Base-by-base conservation (phyloP, 2,888 invertebrate genomes). In the Lithophane socia region DNA sequence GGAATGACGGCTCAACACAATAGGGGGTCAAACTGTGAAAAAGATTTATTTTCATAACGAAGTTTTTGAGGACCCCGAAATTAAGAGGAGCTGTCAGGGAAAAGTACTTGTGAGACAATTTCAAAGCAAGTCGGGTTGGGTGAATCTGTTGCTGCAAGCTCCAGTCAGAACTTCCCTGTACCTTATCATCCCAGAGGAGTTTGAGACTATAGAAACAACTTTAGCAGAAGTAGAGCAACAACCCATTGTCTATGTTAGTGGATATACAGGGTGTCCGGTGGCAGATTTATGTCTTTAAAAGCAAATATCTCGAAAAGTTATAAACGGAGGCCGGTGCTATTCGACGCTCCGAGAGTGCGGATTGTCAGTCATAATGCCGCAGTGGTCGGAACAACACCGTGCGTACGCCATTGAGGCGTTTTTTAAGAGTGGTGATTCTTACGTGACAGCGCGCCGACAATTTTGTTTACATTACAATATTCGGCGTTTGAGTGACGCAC, bases 161-260 rank as follows among this genome's bases (percentile, higher is more conserved):
- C 66, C 29, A 66, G 13, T 29, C 24, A 16, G 16, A 56, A 47
- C 18, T 12, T 71, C 18, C 56, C 71, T 24, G n/a, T 56, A 0
- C n/a, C n/a, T 75, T 4, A 70, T 13, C 12, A 58, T 71, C 10
- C 47, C 75, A 49, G 58, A 71, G 29, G 58, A 75, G 42, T 63
- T 70, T 24, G 47, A 69, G 5, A 16, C 10, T 1, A 63, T 74
- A 0, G 61, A 74, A 52, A 29, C 5, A 2, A 8, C 24, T n/a
- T 70, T 70, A 37, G 1, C 63, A 42, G 2, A 64, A 56, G 58
- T 75, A 0, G 63, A 64, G 8, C 18, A 75, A 13, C 75, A 75
- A 24, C 70, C 29, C 29, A 29, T 29, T 29, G 29, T 29, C 29
- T 29, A 3, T 29, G n/a, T n/a, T n/a, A n/a, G n/a, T n/a, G n/a